A percentile compares a stretch with the other conserved stretches of the same genome.
Evolutionary conservation across 2,797 vertebrate species (phyloP).

Genomic region (Manis crassicaudata): DNA sequence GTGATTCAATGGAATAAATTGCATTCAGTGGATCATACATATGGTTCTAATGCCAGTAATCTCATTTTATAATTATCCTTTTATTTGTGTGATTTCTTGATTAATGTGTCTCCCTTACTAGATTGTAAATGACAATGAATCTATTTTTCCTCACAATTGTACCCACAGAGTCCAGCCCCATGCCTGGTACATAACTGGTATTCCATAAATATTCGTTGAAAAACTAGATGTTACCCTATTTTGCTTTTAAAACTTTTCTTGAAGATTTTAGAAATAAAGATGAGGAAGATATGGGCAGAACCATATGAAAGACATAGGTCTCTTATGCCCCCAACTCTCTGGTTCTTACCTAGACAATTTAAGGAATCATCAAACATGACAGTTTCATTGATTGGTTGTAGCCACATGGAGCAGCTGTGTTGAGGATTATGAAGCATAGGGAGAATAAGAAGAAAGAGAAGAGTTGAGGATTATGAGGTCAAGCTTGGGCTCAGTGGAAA

Average conservation of each 20-base stretch:
- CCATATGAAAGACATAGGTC: neutral
- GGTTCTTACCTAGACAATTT: neutral
- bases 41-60: neutral
- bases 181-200: neutral
- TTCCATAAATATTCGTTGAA: neutral
- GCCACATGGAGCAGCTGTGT: neutral
- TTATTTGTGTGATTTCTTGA: neutral
- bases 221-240: neutral
- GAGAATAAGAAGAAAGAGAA: neutral
- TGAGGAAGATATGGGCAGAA: neutral
- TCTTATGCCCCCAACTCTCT: neutral
- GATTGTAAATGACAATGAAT: neutral
- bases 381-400: neutral
- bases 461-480: neutral
- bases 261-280: neutral
- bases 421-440: neutral
- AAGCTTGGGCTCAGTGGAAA: neutral
- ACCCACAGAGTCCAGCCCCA: neutral
- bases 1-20: neutral
- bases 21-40: neutral
- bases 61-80: neutral
- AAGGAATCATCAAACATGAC: neutral
- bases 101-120: neutral
- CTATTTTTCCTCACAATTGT: neutral
- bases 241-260: neutral